Conservation (phyloP, 2,888 invertebrate species). For the Cryptops parisi region DNA sequence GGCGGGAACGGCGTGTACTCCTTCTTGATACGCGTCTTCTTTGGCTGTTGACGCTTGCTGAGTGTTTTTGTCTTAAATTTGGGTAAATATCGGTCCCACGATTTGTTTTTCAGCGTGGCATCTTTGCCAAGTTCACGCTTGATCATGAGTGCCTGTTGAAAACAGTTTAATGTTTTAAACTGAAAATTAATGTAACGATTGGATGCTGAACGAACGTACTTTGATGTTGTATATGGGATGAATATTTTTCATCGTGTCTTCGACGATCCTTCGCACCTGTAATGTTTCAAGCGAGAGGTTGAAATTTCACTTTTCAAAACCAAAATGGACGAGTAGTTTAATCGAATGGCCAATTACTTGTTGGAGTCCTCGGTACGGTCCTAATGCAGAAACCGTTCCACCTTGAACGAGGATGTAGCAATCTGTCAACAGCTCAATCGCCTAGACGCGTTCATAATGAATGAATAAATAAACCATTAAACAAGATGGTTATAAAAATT, state of each 20-base stretch:
- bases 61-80: conserved; percentile 83
- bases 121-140: conserved; percentile 90
- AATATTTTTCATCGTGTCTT: conserved; percentile 96
- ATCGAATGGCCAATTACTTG: conserved; percentile 34
- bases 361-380: conserved; percentile 71
- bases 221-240: conserved; percentile 96
- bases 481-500: background rate
- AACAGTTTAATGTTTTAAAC: no score
- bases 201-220: conserved; percentile 26
- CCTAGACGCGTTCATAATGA: conserved; percentile 25
- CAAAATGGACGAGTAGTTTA: no score
- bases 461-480: conserved; percentile 15
- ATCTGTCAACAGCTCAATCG: conserved; percentile 86
- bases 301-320: no score
- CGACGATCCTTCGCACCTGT: conserved; percentile 56
- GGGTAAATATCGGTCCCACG: conserved; percentile 93
- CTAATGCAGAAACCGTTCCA: conserved; percentile 91
- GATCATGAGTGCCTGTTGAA: conserved; percentile 95
- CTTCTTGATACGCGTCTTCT: conserved; percentile 75
- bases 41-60: conserved; percentile 72
- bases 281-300: no score
- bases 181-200: conserved; percentile 29
- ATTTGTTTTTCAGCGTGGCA: conserved; percentile 76
- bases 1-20: conserved; percentile 98
- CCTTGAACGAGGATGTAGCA: conserved; percentile 97